Base-by-base conservation (phyloP, 1,140 invertebrate species). In the Drosophila insularis region DNA sequence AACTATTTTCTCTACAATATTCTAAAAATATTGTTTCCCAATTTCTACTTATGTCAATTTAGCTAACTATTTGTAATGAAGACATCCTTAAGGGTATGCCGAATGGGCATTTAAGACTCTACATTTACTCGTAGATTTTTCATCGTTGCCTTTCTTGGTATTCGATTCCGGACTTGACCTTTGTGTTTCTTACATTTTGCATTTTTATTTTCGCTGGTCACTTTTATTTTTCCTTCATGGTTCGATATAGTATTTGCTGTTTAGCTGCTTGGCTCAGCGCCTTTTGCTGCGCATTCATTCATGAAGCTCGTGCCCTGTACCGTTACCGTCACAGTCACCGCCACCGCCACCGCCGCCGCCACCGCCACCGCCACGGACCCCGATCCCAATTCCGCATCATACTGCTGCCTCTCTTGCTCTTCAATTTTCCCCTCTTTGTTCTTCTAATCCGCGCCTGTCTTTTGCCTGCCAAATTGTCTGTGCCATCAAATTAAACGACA, bases 401-500 rank as follows among this genome's bases (percentile, higher is more conserved):
- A 8, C 14, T 8, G 14, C 6, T 14, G 7, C 6, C n/a, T 1
- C 14, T 14, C 5, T 14, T 46, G 14, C 43, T 21, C 2, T 8
- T 10, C 43, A 21, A 17, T 50, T 50, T 19, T 10, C 17, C 17
- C 43, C 43, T 21, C 43, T 21, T 6, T 46, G 43, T 6, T 50
- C 8, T 11, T 50, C 43, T 74, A 74, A 74, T 74, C 72, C 71
- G 60, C 37, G 14, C 50, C 40, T 75, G 73, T 73, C 73, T 68
- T 81, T 81, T 75, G 68, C 68, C 73, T 81, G 78, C 80, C 70
- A 81, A 78, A 74, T 79, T 80, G 75, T 73, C 64, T 64, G 74
- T 74, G 72, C 80, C 71, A 82, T 82, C 71, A 82, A 82, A 82
- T 84, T 79, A 82, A 84, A 82, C 68, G 80, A 78, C 80, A 84